Conservation (phyloP, 2,888 invertebrate genomes). For the Himalopsyche anomala region DNA sequence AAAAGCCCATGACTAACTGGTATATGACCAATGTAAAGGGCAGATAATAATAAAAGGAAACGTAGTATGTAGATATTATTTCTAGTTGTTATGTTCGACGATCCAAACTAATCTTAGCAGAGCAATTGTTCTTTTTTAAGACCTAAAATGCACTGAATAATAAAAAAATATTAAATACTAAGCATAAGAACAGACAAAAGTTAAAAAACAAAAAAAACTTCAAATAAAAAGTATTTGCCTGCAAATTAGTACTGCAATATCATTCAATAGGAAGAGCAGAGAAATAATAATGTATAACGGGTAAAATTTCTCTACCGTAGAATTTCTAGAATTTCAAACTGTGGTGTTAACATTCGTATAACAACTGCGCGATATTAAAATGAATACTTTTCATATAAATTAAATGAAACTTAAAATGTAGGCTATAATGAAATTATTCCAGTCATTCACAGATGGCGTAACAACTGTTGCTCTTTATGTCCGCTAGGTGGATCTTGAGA, state of each 20-base stretch:
- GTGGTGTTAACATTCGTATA: constrained; percentile 15
- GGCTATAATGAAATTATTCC: constrained; percentile 31
- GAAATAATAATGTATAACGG: background rate
- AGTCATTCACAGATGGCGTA: constrained; percentile 28
- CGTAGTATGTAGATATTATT: too few species aligned
- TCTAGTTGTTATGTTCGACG: too few species aligned
- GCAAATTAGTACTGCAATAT: background rate
- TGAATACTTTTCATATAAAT: constrained; percentile 43
- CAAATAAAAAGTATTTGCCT: background rate
- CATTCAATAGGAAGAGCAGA: background rate
- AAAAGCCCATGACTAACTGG: too few species aligned
- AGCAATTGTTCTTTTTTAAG: too few species aligned
- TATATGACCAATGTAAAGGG: too few species aligned
- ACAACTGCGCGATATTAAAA: constrained; percentile 44
- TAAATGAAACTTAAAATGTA: constrained; percentile 19
- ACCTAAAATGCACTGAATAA: too few species aligned
- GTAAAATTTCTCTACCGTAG: background rate
- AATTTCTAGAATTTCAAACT: background rate
- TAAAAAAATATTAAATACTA: too few species aligned
- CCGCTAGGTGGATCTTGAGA: constrained; percentile 12
- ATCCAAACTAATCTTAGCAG: too few species aligned
- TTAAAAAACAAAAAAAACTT: too few species aligned
- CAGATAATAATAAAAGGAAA: too few species aligned
- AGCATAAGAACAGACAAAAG: too few species aligned
- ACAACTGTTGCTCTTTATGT: constrained; percentile 44